These are phyloP conservation scores for Dryadula phaetusa DNA, from an alignment of 2,888 invertebrate genomes.

Conservation along the genomic window DNA sequence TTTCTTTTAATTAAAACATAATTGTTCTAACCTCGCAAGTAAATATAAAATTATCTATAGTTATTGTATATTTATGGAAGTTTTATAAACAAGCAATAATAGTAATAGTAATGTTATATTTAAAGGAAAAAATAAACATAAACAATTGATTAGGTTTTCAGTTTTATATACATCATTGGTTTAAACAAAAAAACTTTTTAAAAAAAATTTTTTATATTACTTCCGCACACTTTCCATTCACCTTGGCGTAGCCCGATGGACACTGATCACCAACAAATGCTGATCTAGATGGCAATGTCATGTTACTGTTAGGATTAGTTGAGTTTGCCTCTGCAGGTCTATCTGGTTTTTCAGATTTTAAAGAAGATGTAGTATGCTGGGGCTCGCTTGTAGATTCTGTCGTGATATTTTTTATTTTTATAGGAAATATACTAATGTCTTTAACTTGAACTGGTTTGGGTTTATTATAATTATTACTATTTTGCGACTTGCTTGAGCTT, in stretches of 20 bases:
- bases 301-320: constrained; percentile 11
- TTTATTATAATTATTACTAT: neutral
- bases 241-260: constrained; percentile 57
- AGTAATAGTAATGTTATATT: no score
- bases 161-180: no score
- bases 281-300: constrained; percentile 55
- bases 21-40: no score
- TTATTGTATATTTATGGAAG: no score
- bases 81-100: no score
- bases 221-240: constrained; percentile 61
- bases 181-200: no score
- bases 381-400: neutral
- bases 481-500: constrained; percentile 10
- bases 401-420: neutral
- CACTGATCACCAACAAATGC: constrained; percentile 64
- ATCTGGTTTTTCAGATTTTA: constrained; percentile 11
- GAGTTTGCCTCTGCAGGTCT: neutral
- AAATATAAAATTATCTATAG: no score
- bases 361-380: neutral
- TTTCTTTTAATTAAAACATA: no score
- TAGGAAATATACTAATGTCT: constrained; percentile 2
- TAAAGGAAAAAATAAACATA: no score
- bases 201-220: constrained; percentile 11
- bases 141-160: no score
- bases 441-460: neutral